Evolutionary conservation across 2,888 invertebrate genomes (phyloP).

Genomic region (Gisinianus flammeolus): DNA sequence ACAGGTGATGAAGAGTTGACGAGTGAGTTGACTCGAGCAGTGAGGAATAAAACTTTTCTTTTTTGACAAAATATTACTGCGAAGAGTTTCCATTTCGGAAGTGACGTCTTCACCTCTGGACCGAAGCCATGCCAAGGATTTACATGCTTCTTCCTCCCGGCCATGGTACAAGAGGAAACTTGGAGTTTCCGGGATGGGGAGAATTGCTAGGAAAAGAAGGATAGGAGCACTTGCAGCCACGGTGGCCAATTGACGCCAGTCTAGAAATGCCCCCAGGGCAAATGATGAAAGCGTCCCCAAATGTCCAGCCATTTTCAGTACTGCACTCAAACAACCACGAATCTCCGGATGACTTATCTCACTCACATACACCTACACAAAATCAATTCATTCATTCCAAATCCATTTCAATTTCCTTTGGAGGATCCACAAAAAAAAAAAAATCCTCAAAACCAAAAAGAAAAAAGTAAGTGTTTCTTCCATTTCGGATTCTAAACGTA

Average conservation of each 20-base stretch:
- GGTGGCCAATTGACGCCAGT: constrained; percentile 83
- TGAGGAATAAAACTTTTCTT: constrained; percentile 60
- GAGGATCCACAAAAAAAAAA: too few species aligned
- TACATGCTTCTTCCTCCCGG: constrained; percentile 73
- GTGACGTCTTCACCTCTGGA: constrained; percentile 79
- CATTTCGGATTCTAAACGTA: too few species aligned
- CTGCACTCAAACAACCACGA: constrained; percentile 83
- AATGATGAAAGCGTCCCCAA: constrained; percentile 84
- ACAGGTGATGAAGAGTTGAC: constrained; percentile 71
- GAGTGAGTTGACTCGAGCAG: constrained; percentile 59
- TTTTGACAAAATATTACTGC: constrained; percentile 68
- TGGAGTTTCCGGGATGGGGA: constrained; percentile 87
- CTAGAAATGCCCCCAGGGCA: constrained; percentile 79
- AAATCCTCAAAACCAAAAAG: too few species aligned
- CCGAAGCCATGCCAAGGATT: constrained; percentile 79
- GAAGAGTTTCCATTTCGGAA: constrained; percentile 74
- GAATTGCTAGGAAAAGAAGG: constrained; percentile 73
- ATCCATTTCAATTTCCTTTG: neutral
- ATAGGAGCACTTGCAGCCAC: constrained; percentile 80
- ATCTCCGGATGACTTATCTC: constrained; percentile 88
- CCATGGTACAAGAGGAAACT: constrained; percentile 80
- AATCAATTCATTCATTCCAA: neutral
- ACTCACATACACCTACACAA: constrained; percentile 80
- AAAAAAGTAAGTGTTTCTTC: too few species aligned
- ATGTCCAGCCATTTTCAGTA: constrained; percentile 84